Conservation (phyloP, 2,797 vertebrate genomes). For the Neoniphon sammara region DNA sequence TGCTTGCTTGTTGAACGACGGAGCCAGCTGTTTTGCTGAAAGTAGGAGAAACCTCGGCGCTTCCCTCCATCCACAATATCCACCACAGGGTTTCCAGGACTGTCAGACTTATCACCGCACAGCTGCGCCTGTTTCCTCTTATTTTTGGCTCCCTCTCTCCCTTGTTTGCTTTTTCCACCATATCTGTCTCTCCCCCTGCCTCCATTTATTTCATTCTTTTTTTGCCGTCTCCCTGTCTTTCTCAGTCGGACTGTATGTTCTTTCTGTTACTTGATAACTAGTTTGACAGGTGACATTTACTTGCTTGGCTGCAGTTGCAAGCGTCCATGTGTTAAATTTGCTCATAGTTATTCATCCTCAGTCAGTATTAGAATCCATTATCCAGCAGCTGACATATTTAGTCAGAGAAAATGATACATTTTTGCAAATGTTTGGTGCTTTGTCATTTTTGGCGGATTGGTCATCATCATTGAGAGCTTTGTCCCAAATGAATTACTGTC, state of each 20-base stretch:
- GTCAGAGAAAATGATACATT: conserved; percentile 21
- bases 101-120: conserved; percentile 63
- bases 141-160: conserved; percentile 57
- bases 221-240: neutral
- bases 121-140: conserved; percentile 83
- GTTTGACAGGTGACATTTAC: conserved; percentile 57
- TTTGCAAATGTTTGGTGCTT: conserved; percentile 22
- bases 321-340: conserved; percentile 30
- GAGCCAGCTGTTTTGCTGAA: conserved; percentile 71
- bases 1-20: conserved; percentile 67
- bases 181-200: conserved; percentile 34
- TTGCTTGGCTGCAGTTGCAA: conserved; percentile 25
- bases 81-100: conserved; percentile 69
- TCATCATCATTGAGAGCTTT: conserved; percentile 32
- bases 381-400: conserved; percentile 19
- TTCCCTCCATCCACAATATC: conserved; percentile 72
- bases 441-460: conserved; percentile 28
- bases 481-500: conserved; percentile 35
- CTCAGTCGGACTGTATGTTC: conserved; percentile 8
- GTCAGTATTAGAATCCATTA: conserved; percentile 28
- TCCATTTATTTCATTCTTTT: conserved; percentile 36
- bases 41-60: conserved; percentile 62
- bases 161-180: conserved; percentile 56
- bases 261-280: conserved; percentile 39
- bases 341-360: conserved; percentile 48